These are phyloP conservation scores for Australoheros facetus DNA, from an alignment of 2,797 vertebrate species.

Conservation along the genomic window DNA sequence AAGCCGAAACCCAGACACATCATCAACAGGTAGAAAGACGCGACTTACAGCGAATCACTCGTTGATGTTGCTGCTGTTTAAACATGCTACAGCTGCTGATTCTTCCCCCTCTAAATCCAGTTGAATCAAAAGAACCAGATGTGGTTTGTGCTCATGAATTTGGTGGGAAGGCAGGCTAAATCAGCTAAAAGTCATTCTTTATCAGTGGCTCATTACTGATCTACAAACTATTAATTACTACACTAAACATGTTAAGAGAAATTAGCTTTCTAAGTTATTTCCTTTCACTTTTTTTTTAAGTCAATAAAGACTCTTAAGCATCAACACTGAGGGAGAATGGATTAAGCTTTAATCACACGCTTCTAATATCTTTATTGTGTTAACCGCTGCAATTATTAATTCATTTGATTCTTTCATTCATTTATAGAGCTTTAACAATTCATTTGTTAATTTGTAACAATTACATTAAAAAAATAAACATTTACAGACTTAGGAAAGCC, in stretches of 20 bases:
- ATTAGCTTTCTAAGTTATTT: background rate
- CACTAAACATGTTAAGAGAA: background rate
- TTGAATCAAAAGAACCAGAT: background rate
- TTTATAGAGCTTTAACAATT: background rate
- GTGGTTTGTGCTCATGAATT: background rate
- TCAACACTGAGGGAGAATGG: background rate
- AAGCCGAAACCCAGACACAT: background rate
- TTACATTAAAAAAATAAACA: background rate
- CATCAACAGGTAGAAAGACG: constrained; percentile 9
- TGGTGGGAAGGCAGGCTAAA: background rate
- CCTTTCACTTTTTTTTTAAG: too few relatives aligned
- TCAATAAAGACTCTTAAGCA: too few relatives aligned
- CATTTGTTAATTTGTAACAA: background rate
- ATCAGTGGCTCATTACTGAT: background rate
- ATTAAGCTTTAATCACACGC: background rate
- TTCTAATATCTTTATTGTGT: background rate
- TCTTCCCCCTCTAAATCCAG: rapidly evolving
- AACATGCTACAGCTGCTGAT: background rate
- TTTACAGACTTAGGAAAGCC: background rate
- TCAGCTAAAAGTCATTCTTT: background rate
- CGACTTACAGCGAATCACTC: background rate
- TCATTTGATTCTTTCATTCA: background rate
- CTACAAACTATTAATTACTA: background rate
- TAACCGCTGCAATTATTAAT: background rate
- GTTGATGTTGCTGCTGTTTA: background rate